A percentile compares a stretch with the other conserved stretches of the same genome.
Conservation (phyloP, 2,113 vertebrate genomes). For the Festucalex cinctus region DNA sequence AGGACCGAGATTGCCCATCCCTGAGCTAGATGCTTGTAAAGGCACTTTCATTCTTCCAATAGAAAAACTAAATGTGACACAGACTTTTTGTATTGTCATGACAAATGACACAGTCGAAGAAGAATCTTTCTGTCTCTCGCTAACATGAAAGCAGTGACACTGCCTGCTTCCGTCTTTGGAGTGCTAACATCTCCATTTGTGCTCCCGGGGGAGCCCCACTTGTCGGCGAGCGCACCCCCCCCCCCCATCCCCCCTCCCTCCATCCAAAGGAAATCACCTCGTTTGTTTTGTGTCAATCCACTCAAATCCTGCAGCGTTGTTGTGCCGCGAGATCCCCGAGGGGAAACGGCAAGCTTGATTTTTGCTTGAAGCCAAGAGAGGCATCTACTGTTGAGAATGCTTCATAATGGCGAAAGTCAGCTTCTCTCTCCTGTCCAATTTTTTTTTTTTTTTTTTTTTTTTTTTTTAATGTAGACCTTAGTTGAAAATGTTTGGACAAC, state of each 20-base stretch:
- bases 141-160: conserved; percentile 46
- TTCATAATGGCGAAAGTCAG: too few relatives aligned
- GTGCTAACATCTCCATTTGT: conserved; percentile 66
- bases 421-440: too few relatives aligned
- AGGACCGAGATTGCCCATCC: too few relatives aligned
- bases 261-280: conserved; percentile 58
- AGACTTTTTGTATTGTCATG: neutral
- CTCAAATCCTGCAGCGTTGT: conserved; percentile 52
- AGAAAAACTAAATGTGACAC: neutral
- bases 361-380: neutral
- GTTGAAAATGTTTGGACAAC: neutral
- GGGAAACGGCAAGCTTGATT: neutral
- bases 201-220: conserved; percentile 58
- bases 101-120: conserved; percentile 13
- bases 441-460: too few relatives aligned
- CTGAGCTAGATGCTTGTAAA: neutral
- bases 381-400: neutral
- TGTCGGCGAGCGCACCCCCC: conserved; percentile 51
- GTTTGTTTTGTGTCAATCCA: conserved; percentile 69
- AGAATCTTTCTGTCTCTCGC: conserved; percentile 33
- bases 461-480: neutral
- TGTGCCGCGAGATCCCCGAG: conserved; percentile 34
- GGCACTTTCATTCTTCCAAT: neutral
- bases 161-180: conserved; percentile 53
- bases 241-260: conserved; percentile 39